Base-by-base conservation (phyloP, 2,797 vertebrate species). In the Philypnodon macrostomus region DNA sequence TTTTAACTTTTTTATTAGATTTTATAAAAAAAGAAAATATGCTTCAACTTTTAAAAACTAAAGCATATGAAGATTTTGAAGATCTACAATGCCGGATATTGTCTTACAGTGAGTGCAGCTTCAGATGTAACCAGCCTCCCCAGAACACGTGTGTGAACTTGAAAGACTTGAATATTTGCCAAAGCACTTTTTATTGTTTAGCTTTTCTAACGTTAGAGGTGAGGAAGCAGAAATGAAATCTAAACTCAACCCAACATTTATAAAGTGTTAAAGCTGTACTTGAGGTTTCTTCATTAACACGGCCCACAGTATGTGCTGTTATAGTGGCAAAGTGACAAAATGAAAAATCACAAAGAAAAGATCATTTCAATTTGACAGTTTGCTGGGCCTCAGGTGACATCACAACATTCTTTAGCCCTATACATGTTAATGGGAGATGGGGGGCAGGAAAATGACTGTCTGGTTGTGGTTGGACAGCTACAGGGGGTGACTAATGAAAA, bases 111-210 rank as follows among this genome's bases (percentile, higher is more conserved):
- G 57, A 60, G 24, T 47, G 33, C 54, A 69, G 58, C 59, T 59
- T 46, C 29, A 54, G 26, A 24, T 18, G 10, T 2, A 14, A 14
- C 17, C 37, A 47, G 54, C 27, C 50, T 64, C 50, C 72, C 65
- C 47, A 68, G 50, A 48, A 18, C 53, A 69, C 63, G 42, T 62
- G 62, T 44, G 63, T 79, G 65, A 67, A 77, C 70, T 67, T 58
- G 57, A 76, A 74, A 81, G 77, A 86, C 84, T 87, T 87, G 83
- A 88, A 88, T 74, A 74, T 60, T 80, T 82, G 70, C 85, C 84
- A 87, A 87, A 87, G 84, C 86, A 88, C 86, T 85, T 88, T n/a
- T 86, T 69, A 65, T 60, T 54, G 39, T 73, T n/a, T n/a, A n/a
- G n/a, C n/a, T n/a, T n/a, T 54, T 68, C 44, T 63, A 26, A 57